Percentiles rank a stretch among this genome's conserved stretches.
Evolutionary conservation across 2,113 vertebrate genomes (phyloP).

Genomic region (Pterocles gutturalis): DNA sequence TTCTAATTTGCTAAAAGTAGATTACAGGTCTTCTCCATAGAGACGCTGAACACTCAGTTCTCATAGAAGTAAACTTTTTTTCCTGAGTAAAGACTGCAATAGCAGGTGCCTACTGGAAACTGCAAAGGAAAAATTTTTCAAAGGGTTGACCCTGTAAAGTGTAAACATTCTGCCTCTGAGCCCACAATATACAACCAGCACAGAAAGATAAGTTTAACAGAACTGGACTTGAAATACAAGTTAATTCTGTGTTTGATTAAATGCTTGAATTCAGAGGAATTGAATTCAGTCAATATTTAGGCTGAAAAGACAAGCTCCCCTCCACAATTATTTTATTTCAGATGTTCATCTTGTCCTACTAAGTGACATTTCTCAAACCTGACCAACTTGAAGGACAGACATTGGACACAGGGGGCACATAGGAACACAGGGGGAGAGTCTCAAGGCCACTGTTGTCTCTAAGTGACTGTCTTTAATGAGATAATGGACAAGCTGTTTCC

Average conservation of each 20-base stretch:
- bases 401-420: too few species aligned
- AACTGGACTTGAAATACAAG: background rate
- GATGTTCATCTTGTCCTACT: background rate
- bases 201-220: background rate
- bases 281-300: background rate
- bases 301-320: background rate
- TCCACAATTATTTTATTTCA: background rate
- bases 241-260: background rate
- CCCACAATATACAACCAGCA: background rate
- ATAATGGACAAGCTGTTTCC: background rate
- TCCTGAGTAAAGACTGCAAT: background rate
- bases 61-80: background rate
- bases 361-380: background rate
- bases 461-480: background rate
- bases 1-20: conserved; percentile 56
- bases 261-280: background rate
- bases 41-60: background rate
- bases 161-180: background rate
- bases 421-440: background rate
- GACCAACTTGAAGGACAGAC: background rate
- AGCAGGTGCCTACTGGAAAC: background rate
- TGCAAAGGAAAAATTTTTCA: background rate
- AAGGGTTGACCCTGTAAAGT: background rate
- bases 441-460: background rate
- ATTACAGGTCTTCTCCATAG: background rate